A percentile compares a stretch with the other conserved stretches of the same genome.
Conservation (phyloP, 2,113 vertebrate genomes). For the Sebastes schlegelii region DNA sequence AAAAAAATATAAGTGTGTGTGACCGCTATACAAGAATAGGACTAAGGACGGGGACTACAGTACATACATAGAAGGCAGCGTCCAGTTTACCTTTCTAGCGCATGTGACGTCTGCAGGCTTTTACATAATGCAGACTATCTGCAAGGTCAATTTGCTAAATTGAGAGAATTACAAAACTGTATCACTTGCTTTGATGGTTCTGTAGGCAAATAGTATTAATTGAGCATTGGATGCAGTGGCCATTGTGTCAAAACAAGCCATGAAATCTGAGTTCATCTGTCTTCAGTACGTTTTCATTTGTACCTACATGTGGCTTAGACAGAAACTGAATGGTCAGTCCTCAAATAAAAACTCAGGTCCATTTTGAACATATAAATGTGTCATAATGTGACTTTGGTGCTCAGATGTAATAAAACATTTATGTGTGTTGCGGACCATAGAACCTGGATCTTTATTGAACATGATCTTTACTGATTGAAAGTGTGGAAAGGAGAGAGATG, state of each 20-base stretch:
- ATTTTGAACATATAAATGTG: not conserved
- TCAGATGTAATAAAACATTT: constrained; percentile 10
- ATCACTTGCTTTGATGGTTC: not conserved
- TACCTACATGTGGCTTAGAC: not conserved
- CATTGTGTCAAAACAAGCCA: not conserved
- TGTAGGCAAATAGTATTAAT: not conserved
- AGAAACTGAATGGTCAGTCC: not conserved
- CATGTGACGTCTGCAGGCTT: not conserved
- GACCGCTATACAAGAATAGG: too few species aligned
- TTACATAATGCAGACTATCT: not conserved
- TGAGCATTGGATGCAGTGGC: not conserved
- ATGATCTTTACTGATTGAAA: constrained; percentile 25
- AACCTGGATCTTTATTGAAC: constrained; percentile 26
- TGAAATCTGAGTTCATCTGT: not conserved
- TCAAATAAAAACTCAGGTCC: not conserved
- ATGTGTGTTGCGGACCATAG: not conserved
- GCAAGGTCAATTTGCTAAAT: not conserved
- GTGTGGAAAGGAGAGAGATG: constrained; percentile 8
- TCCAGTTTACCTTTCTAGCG: not conserved
- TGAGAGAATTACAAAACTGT: too few species aligned
- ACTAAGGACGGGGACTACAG: too few species aligned
- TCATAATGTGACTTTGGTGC: constrained; percentile 15
- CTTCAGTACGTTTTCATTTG: not conserved
- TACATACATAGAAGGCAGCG: too few species aligned
- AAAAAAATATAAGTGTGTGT: too few species aligned